These are phyloP conservation scores for Setophaga coronata DNA, from an alignment of 2,113 vertebrate species.

Conservation along the genomic window DNA sequence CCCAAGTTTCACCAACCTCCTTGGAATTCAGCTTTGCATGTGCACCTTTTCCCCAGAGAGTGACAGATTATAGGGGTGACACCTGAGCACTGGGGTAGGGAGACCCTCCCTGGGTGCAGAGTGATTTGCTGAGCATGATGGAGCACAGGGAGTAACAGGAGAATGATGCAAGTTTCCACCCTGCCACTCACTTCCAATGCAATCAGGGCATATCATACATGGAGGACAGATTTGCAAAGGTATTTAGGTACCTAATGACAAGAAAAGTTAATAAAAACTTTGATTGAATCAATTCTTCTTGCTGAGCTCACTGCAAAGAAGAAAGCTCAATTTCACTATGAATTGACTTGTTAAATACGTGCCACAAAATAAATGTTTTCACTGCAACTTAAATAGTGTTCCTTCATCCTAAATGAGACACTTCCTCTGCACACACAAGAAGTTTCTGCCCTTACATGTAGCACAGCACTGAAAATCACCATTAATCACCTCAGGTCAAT, in stretches of 20 bases:
- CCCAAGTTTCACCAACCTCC: not conserved
- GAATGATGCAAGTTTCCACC: not conserved
- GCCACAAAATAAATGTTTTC: not conserved
- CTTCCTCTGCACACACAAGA: not conserved
- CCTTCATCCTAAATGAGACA: slow-evolving; percentile 3
- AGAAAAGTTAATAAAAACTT: not conserved
- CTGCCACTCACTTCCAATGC: not conserved
- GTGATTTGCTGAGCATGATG: not conserved
- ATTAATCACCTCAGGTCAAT: slow-evolving; percentile 36
- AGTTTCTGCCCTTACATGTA: not conserved
- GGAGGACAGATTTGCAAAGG: not conserved
- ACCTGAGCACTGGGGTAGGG: not conserved
- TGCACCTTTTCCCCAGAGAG: not conserved
- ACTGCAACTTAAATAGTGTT: not conserved
- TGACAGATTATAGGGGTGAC: not conserved
- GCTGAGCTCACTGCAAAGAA: not conserved
- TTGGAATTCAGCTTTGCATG: not conserved
- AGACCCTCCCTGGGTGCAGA: not conserved
- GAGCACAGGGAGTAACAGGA: not conserved
- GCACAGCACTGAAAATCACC: slow-evolving; percentile 9
- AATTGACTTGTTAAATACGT: not conserved
- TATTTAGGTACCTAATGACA: not conserved
- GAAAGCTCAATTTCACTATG: not conserved
- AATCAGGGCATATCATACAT: not conserved
- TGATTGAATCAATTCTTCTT: not conserved